Conservation (phyloP, 1,140 invertebrate species). For the Artemia franciscana region DNA sequence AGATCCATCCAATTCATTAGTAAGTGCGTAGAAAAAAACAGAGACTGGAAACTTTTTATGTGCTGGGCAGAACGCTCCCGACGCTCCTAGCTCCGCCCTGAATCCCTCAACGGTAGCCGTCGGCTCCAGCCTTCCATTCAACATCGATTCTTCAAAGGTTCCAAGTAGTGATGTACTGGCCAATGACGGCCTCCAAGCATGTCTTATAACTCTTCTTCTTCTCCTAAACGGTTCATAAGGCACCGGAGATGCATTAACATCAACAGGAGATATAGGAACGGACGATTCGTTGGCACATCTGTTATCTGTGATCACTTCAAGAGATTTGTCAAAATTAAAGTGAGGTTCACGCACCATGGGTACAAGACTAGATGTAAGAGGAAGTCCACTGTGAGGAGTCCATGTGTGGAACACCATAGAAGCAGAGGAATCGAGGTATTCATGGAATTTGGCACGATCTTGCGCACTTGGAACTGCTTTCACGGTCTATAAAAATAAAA, state of each 20-base stretch:
- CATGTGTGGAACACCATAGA: constrained; percentile 61
- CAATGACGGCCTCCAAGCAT: constrained; percentile 22
- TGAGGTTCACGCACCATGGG: constrained; percentile 45
- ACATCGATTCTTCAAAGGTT: constrained; percentile 76
- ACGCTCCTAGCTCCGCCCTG: constrained; percentile 71
- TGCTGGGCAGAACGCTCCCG: constrained; percentile 72
- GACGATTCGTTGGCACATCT: constrained; percentile 20
- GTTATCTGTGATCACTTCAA: constrained; percentile 54
- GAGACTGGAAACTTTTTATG: constrained; percentile 71
- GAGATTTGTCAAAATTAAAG: constrained; percentile 62
- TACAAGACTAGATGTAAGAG: constrained; percentile 65
- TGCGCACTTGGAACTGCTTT: constrained; percentile 32
- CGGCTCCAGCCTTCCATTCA: constrained; percentile 73
- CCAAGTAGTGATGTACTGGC: constrained; percentile 27
- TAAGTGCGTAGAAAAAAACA: constrained; percentile 89
- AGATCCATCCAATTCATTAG: constrained; percentile 62
- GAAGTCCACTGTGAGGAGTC: constrained; percentile 43
- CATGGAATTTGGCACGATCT: constrained; percentile 46
- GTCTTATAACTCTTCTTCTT: background rate
- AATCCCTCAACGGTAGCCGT: constrained; percentile 74
- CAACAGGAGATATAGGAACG: constrained; percentile 1
- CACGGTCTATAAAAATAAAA: too few relatives aligned
- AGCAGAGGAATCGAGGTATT: constrained; percentile 47
- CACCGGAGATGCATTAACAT: background rate
- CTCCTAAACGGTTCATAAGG: constrained; percentile 1